Conservation (phyloP, 1,140 invertebrate genomes). For the Muscidifurax raptorellus region DNA sequence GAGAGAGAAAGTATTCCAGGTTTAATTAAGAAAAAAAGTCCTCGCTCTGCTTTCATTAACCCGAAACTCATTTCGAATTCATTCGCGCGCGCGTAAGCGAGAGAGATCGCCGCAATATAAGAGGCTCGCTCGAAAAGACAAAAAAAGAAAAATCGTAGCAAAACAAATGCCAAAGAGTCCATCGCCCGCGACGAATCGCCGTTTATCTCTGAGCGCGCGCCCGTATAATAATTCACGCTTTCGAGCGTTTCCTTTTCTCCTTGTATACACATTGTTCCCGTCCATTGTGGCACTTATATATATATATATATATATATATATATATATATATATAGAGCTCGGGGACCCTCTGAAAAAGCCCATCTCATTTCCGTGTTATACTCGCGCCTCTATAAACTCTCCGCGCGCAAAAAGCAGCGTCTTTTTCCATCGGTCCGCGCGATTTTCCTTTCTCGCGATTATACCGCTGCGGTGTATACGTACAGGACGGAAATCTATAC, state of each 20-base stretch:
- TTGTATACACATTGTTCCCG: background rate
- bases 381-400: background rate
- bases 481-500: constrained; percentile 8
- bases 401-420: background rate
- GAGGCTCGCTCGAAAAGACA: background rate
- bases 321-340: background rate
- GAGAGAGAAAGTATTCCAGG: no score
- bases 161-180: constrained; percentile 17
- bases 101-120: no score
- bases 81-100: background rate
- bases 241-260: constrained; percentile 15
- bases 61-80: background rate
- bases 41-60: no score
- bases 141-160: background rate
- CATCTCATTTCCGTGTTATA: constrained; percentile 27
- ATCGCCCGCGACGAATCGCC: constrained; percentile 4
- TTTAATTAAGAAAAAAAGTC: no score
- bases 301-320: background rate
- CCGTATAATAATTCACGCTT: constrained; percentile 35
- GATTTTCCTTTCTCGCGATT: background rate
- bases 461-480: background rate
- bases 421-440: background rate
- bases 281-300: background rate
- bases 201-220: background rate
- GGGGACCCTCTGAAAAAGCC: background rate